These are phyloP conservation scores for Solenopsis invicta DNA, from an alignment of 1,140 invertebrate species.

Conservation along the genomic window DNA sequence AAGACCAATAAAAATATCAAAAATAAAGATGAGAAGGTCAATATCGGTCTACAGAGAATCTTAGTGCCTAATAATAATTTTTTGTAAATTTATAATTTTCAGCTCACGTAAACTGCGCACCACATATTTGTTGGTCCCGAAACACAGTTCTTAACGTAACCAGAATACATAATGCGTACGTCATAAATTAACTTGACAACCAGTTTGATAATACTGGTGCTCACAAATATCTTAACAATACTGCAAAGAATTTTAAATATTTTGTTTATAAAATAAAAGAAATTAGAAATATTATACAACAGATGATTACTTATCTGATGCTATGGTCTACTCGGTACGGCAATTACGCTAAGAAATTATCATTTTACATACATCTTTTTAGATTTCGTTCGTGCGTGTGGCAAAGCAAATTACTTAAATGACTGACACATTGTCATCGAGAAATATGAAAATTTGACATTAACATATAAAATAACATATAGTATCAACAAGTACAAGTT, in stretches of 20 bases:
- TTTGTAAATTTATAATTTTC: too few species aligned
- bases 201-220: too few species aligned
- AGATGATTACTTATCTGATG: neutral
- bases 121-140: too few species aligned
- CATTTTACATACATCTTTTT: neutral
- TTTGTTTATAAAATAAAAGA: neutral
- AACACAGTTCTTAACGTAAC: too few species aligned
- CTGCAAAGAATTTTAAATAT: neutral
- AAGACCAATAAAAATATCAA: too few species aligned
- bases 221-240: too few species aligned
- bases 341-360: neutral
- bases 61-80: too few species aligned
- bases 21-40: too few species aligned
- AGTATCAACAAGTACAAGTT: neutral
- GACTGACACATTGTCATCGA: neutral
- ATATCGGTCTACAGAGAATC: too few species aligned
- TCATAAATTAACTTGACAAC: too few species aligned
- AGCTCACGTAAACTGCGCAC: too few species aligned
- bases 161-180: too few species aligned
- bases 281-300: neutral
- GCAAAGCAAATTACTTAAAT: slow-evolving; percentile 5
- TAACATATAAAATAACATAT: neutral
- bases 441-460: neutral
- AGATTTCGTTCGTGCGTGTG: neutral
- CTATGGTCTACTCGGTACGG: neutral